A percentile compares a stretch with the other conserved stretches of the same genome.
These are phyloP conservation scores for Heliothis peltigera DNA, from an alignment of 2,888 invertebrate genomes.

Conservation along the genomic window DNA sequence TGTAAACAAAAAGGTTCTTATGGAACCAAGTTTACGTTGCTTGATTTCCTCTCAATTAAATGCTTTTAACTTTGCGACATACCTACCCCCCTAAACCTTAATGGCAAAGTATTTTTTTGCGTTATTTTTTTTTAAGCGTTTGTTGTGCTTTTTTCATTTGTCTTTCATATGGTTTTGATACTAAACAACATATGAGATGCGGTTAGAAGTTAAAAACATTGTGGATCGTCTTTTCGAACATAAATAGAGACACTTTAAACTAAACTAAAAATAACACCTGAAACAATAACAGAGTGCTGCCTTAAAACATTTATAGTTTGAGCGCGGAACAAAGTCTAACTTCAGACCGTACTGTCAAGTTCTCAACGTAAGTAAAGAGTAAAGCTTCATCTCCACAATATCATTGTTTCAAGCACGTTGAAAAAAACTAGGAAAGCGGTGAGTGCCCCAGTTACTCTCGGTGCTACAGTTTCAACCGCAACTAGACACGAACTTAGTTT, in stretches of 20 bases:
- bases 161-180: constrained; percentile 1
- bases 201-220: neutral
- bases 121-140: constrained; percentile 38
- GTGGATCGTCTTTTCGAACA: neutral
- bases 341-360: constrained; percentile 54
- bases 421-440: constrained; percentile 67
- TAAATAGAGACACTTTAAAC: neutral
- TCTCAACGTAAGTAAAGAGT: constrained; percentile 64
- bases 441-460: constrained; percentile 70
- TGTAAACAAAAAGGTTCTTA: constrained; percentile 64
- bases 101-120: too few relatives aligned
- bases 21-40: constrained; percentile 57
- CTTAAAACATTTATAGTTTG: constrained; percentile 48
- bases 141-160: neutral
- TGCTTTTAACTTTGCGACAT: constrained; percentile 63
- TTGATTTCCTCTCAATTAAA: constrained; percentile 70
- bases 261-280: neutral
- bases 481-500: constrained; percentile 65
- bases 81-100: constrained; percentile 62
- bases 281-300: constrained; percentile 8
- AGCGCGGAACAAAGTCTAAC: constrained; percentile 56
- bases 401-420: constrained; percentile 73
- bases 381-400: constrained; percentile 68
- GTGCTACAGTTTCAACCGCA: constrained; percentile 56
- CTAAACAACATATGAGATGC: neutral